Base-by-base conservation (phyloP, 1,140 invertebrate species). In the Drosophila ficusphila region DNA sequence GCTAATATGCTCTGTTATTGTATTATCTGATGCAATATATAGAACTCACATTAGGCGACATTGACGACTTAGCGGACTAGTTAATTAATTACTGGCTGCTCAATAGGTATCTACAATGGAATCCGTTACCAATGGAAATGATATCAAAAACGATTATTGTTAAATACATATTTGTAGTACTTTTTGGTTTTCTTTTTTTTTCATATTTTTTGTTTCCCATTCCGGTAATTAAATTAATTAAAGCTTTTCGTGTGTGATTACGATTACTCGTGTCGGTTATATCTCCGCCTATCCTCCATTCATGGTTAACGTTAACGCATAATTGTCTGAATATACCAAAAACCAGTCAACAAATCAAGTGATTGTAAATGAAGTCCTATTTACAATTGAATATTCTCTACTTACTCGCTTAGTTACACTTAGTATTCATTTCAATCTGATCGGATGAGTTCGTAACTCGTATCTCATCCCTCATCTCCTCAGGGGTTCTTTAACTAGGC, bases 201-300 rank as follows among this genome's bases (percentile, higher is more conserved):
- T n/a, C n/a, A n/a, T n/a, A n/a, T 18, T 16, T 29, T n/a, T 16
- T 27, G 1, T 33, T 34, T 53, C 23, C 23, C 29, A 44, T 70
- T 54, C 52, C 42, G 62, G 65, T 90, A 79, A 90, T 90, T 90
- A 90, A 90, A 88, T 90, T 90, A 90, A 79, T 90, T 90, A 90
- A 90, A 90, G 88, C 88, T 90, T 90, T 47, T 61, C 56, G 39
- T 75, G 46, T 73, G 53, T 79, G 19, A 79, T 39, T 79, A 38
- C 60, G 19, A 79, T 39, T 79, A 38, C 60, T 52, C 67, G 25
- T 74, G 23, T 70, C 29, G 52, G 53, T 68, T 25, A 61, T 33
- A 51, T 42, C 19, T 49, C 49, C 14, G 48, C 51, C 52, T 69
- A 60, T 52, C 47, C 29, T 29, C 21, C 47, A 18, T 23, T 19